Evolutionary conservation across 2,888 invertebrate genomes (phyloP), one percentile per base, ranked within the genome.

Genomic region (Dolichopus griseipennis): DNA sequence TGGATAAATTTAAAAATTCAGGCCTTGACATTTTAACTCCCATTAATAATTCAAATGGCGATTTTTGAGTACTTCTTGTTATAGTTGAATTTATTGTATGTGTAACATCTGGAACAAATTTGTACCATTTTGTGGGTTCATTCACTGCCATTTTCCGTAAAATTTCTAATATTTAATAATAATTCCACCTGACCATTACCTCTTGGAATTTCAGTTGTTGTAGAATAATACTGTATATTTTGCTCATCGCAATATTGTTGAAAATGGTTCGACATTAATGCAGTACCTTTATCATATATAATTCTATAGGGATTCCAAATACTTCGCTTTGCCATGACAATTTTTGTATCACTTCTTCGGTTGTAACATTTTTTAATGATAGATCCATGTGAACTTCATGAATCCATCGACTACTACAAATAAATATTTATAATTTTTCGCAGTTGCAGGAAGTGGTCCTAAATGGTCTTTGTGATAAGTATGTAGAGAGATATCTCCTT

Each of bases 381-480:
- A 64, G 9, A 69, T 65, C 69, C 71, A 70, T 7, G 68, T 68
- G 61, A 69, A 69, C 41, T 71, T 70, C 0, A 69, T 68, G 61
- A 71, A 72, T 0, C 68, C 65, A 22, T 72, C 71, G 10, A 70
- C 61, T 10, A 69, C 61, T n/a, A 33, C 37, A 21, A 69, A 65
- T 61, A 72, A 65, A 65, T 69, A 67, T 21, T 68, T 68, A 33
- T 69, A 72, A 7, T 69, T 34, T 65, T 73, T 73, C 12, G 63
- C 9, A 0, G 76, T 77, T 18, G 70, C 69, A 0, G 72, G 66
- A 37, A 76, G 21, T 4, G 76, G 77, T 1, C 78, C 77, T 1
- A 79, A 15, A 61, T 79, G 79, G 69, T 79, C 75, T 7, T 76
- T 66, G 61, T 78, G 77, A 5, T 73, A 73, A 0, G 77, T 78